phyloP scores from a whole-genome alignment of 2,113 vertebrate species.

The Leucopternis melanops region DNA sequence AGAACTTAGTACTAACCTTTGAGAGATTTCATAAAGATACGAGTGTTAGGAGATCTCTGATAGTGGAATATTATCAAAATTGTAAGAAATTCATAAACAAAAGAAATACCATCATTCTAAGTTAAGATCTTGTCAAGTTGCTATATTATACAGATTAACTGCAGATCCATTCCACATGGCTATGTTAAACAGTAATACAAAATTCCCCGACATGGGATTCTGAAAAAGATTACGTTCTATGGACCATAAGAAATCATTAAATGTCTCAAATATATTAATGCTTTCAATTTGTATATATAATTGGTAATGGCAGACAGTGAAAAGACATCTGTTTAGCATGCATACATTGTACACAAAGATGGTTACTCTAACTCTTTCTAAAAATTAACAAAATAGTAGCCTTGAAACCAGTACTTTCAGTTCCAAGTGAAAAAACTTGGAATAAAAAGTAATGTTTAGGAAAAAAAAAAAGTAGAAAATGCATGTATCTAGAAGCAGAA shows the following conservation, averaged over 20 bases:
- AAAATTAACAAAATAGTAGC: not conserved
- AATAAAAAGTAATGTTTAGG: not conserved
- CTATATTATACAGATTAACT: not conserved
- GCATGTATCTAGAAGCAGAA: not conserved
- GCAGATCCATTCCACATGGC: not conserved
- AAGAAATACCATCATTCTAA: not conserved
- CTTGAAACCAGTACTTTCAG: not conserved
- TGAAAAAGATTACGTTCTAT: not conserved
- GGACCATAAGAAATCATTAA: not conserved
- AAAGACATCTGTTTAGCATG: not conserved
- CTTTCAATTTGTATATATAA: not conserved
- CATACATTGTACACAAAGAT: not conserved
- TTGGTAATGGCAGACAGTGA: not conserved
- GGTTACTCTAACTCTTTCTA: not conserved
- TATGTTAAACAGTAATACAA: not conserved
- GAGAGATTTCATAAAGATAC: not conserved
- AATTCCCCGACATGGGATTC: not conserved
- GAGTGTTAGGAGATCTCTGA: not conserved
- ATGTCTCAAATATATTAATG: not conserved
- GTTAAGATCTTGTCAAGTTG: not conserved
- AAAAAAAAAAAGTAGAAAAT: not conserved
- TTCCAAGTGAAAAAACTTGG: not conserved
- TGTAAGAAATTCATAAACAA: not conserved
- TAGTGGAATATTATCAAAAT: not conserved
- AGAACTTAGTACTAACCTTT: not conserved